Evolutionary conservation across 2,113 vertebrate genomes (phyloP).

Genomic region (Ptilorrhoa leucosticta): DNA sequence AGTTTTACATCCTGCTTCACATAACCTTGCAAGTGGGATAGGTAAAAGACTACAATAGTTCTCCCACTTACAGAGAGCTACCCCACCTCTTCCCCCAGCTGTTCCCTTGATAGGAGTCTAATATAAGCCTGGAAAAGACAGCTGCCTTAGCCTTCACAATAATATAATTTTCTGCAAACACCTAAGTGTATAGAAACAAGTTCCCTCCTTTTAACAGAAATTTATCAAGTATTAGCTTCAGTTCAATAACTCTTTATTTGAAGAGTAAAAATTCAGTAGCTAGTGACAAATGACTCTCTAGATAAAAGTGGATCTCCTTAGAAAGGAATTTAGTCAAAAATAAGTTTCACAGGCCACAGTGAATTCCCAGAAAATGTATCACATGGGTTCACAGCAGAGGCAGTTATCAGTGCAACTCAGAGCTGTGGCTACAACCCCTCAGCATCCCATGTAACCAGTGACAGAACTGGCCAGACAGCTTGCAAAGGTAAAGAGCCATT

Average conservation of each 20-base stretch:
- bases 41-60: background rate
- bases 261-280: background rate
- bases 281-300: background rate
- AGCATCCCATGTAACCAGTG: background rate
- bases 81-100: background rate
- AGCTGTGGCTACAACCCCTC: background rate
- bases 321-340: background rate
- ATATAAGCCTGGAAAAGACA: background rate
- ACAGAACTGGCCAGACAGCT: background rate
- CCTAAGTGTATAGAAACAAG: background rate
- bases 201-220: background rate
- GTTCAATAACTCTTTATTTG: background rate
- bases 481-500: background rate
- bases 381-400: background rate
- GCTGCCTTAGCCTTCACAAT: background rate
- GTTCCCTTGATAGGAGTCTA: background rate
- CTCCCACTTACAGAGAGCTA: background rate
- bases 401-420: background rate
- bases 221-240: background rate
- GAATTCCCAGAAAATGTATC: rapidly evolving
- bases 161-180: background rate
- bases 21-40: background rate
- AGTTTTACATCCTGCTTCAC: background rate
- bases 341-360: background rate
- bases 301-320: background rate